These are phyloP conservation scores for Pammene aurita DNA, from an alignment of 2,888 invertebrate species.

Conservation along the genomic window DNA sequence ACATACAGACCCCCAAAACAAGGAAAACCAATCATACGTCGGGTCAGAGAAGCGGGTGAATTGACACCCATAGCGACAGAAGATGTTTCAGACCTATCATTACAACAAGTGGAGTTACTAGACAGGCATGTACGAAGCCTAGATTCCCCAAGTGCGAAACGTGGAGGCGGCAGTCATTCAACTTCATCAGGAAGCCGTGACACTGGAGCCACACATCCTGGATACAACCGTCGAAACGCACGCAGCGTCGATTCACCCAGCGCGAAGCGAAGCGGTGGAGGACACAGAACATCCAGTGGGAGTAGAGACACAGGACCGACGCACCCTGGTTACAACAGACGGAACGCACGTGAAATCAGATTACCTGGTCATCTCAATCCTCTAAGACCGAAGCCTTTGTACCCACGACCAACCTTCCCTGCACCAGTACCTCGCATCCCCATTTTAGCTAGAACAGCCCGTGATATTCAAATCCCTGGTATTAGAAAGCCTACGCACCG, in stretches of 20 bases:
- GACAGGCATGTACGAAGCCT: constrained; percentile 53
- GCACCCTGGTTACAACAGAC: constrained; percentile 33
- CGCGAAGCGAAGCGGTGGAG: not conserved
- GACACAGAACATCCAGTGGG: not conserved
- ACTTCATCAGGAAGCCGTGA: constrained; percentile 50
- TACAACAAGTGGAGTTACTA: constrained; percentile 27
- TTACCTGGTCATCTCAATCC: constrained; percentile 36
- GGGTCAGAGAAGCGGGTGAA: constrained; percentile 48
- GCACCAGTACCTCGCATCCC: constrained; percentile 40
- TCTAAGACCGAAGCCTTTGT: constrained; percentile 39
- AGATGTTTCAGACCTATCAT: constrained; percentile 41
- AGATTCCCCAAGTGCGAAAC: constrained; percentile 54
- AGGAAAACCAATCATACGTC: constrained; percentile 10
- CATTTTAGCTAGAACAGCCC: constrained; percentile 44
- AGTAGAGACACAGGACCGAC: constrained; percentile 39
- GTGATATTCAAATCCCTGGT: constrained; percentile 47
- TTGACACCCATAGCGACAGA: constrained; percentile 50
- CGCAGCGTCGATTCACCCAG: constrained; percentile 19
- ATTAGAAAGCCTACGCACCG: constrained; percentile 52
- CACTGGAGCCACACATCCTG: constrained; percentile 58
- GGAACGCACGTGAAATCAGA: constrained; percentile 42
- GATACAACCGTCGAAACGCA: constrained; percentile 54
- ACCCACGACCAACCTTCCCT: constrained; percentile 39
- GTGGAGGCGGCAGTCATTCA: constrained; percentile 52
- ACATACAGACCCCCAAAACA: constrained; percentile 51